phyloP scores from a whole-genome alignment of 2,113 vertebrate species.

The Dunckerocampus dactyliophorus region DNA sequence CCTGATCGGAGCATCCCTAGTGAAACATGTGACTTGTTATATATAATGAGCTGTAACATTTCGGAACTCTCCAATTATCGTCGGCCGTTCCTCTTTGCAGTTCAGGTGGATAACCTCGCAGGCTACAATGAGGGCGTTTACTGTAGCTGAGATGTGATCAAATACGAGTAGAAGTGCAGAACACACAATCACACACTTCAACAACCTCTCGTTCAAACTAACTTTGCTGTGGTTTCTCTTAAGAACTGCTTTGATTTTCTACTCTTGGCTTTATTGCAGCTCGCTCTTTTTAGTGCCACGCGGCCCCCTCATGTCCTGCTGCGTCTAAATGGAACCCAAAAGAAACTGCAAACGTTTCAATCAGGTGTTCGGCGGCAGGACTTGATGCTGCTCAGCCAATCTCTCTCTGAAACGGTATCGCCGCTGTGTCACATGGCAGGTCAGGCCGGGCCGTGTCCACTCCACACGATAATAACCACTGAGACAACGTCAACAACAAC shows the following conservation, averaged over 20 bases:
- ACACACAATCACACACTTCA: too few species aligned
- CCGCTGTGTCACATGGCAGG: conserved; percentile 35
- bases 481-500: conserved; percentile 26
- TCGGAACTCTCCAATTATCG: too few species aligned
- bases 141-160: too few species aligned
- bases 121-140: too few species aligned
- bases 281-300: conserved; percentile 23
- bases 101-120: too few species aligned
- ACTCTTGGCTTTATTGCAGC: conserved; percentile 28
- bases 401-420: conserved; percentile 16
- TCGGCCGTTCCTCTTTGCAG: too few species aligned
- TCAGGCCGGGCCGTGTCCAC: conserved; percentile 27
- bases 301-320: conserved; percentile 36
- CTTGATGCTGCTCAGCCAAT: conserved; percentile 11
- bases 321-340: conserved; percentile 40
- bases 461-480: conserved; percentile 21
- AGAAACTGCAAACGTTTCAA: conserved; percentile 39
- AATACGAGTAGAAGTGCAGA: too few species aligned
- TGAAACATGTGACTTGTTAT: too few species aligned
- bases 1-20: too few species aligned
- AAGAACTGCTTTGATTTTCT: background rate
- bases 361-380: conserved; percentile 30
- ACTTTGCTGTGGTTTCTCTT: too few species aligned
- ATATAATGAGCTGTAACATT: too few species aligned
- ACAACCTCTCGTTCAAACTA: too few species aligned